Evolutionary conservation across 2,797 vertebrate species (phyloP).

Genomic region (Peromyscus attwateri): DNA sequence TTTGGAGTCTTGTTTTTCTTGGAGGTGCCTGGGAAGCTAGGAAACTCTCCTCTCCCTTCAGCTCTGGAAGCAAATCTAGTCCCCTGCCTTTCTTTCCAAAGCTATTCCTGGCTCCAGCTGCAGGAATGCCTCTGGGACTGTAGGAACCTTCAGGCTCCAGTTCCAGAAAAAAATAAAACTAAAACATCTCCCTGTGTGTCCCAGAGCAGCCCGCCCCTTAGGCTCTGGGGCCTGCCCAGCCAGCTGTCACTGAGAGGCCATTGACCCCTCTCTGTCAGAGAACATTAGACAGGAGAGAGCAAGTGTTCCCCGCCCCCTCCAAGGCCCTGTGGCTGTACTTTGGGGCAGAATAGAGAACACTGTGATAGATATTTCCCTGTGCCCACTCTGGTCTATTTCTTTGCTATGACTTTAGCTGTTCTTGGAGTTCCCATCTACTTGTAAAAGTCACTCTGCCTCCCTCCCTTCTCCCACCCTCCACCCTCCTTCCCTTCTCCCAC

Average conservation of each 20-base stretch:
- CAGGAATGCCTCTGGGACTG: neutral
- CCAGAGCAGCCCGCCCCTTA: neutral
- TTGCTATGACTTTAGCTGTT: conserved; percentile 27
- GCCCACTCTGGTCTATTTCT: neutral
- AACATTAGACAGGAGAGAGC: neutral
- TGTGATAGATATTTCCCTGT: neutral
- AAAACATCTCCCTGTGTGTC: neutral
- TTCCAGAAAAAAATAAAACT: conserved; percentile 9
- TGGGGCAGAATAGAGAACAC: neutral
- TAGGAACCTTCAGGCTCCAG: neutral
- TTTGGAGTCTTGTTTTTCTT: conserved; percentile 44
- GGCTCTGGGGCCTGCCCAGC: neutral
- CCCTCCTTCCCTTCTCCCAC: neutral
- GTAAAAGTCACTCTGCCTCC: neutral
- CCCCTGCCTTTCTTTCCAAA: conserved; percentile 73
- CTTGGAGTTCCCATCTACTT: neutral
- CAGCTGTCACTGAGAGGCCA: neutral
- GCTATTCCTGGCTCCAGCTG: conserved; percentile 61
- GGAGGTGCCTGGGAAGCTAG: conserved; percentile 10
- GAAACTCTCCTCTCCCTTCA: neutral
- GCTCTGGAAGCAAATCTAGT: conserved; percentile 11
- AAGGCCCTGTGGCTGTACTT: neutral
- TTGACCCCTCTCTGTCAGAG: conserved; percentile 1
- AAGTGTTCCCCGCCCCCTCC: neutral
- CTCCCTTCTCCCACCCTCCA: neutral